These are phyloP conservation scores for Apodemus speciosus DNA, from an alignment of 2,113 vertebrate genomes.

Conservation along the genomic window DNA sequence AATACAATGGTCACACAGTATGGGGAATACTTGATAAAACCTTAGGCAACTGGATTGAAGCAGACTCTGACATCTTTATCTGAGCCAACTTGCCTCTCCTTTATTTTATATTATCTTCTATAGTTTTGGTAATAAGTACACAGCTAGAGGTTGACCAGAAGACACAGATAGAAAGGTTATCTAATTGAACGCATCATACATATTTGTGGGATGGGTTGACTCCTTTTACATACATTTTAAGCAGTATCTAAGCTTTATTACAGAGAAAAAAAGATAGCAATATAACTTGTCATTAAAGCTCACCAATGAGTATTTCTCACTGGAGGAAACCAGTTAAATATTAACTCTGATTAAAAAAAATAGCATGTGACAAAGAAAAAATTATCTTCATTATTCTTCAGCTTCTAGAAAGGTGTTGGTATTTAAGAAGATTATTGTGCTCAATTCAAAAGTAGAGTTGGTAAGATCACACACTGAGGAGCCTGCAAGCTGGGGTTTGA, in stretches of 20 bases:
- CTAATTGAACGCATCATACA: neutral
- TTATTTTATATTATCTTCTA: neutral
- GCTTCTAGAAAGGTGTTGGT: neutral
- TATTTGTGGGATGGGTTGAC: neutral
- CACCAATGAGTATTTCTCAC: constrained; percentile 2
- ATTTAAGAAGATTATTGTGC: neutral
- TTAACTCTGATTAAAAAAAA: neutral
- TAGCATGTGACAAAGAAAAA: neutral
- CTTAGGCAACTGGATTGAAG: neutral
- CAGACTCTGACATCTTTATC: neutral
- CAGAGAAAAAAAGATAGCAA: neutral
- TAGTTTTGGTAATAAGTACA: neutral
- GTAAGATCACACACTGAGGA: neutral
- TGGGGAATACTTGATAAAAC: neutral
- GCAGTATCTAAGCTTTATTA: neutral
- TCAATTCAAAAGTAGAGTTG: neutral
- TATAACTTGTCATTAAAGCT: neutral
- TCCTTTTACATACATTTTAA: neutral
- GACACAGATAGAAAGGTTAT: neutral
- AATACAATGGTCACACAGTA: neutral
- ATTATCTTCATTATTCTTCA: neutral
- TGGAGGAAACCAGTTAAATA: neutral
- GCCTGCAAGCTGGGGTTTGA: fast-evolving
- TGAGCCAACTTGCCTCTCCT: neutral
- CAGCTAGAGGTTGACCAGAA: neutral